Base-by-base conservation (phyloP, 2,888 invertebrate genomes). In the Dermolepida albohirtum region DNA sequence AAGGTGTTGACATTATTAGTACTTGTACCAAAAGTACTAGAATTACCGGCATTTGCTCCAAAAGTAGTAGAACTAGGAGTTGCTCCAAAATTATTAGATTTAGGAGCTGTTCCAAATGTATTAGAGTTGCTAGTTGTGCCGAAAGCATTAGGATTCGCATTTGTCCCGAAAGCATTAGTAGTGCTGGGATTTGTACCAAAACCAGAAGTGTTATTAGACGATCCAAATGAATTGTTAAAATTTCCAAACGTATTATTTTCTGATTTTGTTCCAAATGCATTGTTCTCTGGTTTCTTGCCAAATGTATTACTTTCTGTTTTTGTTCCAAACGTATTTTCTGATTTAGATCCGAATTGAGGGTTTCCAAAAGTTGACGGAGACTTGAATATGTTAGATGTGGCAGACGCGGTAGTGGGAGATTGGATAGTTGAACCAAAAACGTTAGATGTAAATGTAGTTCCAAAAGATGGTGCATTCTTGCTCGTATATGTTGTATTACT, bases 401-500 rank as follows among this genome's bases (percentile, higher is more conserved):
- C 12, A 54, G n/a, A 12, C n/a, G 54, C 12, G 6, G 64, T 29
- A 27, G 17, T 43, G 16, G 49, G n/a, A n/a, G 49, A 16, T 47
- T 47, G 63, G 29, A 8, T 34, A 14, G 27, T 49, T 6, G 34
- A 14, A 1, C 43, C 64, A 22, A 64, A 64, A 43, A 17, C 17
- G 27, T 51, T 64, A 14, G 67, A 14, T 7, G 57, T 16, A 34
- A 47, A 50, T 8, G 22, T 34, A 2, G 65, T 39, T 5, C 59
- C 59, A 50, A 66, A 59, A 40, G 59, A 22, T 0, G 66, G 40
- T 12, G 34, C 17, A 8, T 34, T 14, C 12, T 62, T 62, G 1
- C 10, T 29, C 16, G 8, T 65, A 44, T 44, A 54, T 11, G 43
- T 41, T 8, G 79, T 74, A 5, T 75, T 72, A 4, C 82, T 78